Percentiles rank a stretch among this genome's conserved stretches.
These are phyloP conservation scores for Lutraria lutraria DNA, from an alignment of 2,888 invertebrate species.

Conservation along the genomic window DNA sequence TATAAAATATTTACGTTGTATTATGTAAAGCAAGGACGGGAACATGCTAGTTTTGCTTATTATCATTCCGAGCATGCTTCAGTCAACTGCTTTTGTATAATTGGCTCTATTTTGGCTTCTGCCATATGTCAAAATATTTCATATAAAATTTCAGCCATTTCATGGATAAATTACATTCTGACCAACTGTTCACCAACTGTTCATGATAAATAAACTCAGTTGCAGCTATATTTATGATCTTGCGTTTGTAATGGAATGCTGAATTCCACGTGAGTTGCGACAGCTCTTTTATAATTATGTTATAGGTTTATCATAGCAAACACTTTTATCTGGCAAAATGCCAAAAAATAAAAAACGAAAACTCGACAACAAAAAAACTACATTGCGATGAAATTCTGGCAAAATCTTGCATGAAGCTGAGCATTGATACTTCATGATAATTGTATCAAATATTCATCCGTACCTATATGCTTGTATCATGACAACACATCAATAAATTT, in stretches of 20 bases:
- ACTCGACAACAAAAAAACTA: slow-evolving; percentile 17
- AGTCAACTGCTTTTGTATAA: too few species aligned
- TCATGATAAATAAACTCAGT: background rate
- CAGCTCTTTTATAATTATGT: background rate
- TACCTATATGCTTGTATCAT: background rate
- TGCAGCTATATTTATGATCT: background rate
- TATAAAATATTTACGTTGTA: too few species aligned
- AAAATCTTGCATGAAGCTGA: background rate
- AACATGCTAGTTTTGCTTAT: too few species aligned
- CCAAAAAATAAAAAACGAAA: background rate
- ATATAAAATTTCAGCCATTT: background rate
- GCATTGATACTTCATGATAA: background rate
- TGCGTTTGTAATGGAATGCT: background rate
- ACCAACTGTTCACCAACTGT: slow-evolving; percentile 16
- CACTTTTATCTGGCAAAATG: background rate
- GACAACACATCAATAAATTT: background rate
- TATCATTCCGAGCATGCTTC: too few species aligned
- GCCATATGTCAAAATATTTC: too few species aligned
- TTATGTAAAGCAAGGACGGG: too few species aligned
- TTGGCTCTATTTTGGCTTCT: too few species aligned
- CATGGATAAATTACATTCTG: background rate
- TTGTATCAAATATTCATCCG: background rate
- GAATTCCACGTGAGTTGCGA: background rate
- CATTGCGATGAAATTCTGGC: background rate
- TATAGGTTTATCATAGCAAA: background rate